These are phyloP conservation scores for Ammospiza nelsoni DNA, from an alignment of 2,113 vertebrate species.

Conservation along the genomic window DNA sequence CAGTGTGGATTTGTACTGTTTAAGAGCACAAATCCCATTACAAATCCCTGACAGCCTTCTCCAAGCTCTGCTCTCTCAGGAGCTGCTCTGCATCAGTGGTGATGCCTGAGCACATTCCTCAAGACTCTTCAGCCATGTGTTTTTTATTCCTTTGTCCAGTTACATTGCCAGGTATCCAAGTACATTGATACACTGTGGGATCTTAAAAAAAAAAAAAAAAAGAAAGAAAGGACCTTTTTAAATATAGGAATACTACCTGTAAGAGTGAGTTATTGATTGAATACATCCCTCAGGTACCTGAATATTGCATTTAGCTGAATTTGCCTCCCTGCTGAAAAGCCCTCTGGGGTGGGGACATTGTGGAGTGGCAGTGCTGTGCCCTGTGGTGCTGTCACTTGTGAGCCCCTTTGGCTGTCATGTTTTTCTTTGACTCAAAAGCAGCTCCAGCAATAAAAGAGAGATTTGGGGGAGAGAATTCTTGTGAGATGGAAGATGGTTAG, in stretches of 20 bases:
- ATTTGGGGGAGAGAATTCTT: background rate
- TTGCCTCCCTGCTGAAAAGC: background rate
- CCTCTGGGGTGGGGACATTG: background rate
- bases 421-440: background rate
- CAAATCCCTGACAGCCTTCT: background rate
- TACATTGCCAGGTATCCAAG: background rate
- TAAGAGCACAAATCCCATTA: background rate
- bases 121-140: fast-evolving
- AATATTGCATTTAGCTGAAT: background rate
- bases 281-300: background rate
- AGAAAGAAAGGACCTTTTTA: too few species aligned
- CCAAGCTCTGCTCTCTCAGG: background rate
- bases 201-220: background rate
- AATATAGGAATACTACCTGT: background rate
- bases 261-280: background rate
- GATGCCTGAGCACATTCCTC: background rate
- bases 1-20: background rate
- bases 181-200: background rate
- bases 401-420: background rate
- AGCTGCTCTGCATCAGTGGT: background rate
- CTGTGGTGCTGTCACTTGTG: background rate
- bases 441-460: background rate
- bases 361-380: background rate
- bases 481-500: background rate
- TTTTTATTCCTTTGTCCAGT: background rate